Conservation (phyloP, 35 echinoderm and acorn worm species). For the Antedon bifida region DNA sequence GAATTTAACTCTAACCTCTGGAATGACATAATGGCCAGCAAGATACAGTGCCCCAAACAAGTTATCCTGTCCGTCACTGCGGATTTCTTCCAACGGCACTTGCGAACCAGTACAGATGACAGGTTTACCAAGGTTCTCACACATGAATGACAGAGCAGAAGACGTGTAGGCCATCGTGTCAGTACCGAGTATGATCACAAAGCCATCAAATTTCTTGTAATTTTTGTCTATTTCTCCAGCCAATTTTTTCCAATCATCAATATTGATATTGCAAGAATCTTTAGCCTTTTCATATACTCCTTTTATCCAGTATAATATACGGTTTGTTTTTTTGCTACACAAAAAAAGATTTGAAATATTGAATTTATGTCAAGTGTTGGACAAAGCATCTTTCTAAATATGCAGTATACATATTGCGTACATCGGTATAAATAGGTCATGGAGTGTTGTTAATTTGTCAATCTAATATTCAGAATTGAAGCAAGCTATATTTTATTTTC, state of each 20-base stretch:
- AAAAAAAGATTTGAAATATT: not conserved
- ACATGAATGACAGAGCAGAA: constrained; percentile 82
- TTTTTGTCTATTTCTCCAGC: constrained; percentile 47
- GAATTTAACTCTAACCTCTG: constrained; percentile 54
- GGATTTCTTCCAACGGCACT: constrained; percentile 57
- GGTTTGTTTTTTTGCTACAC: not conserved
- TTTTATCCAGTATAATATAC: constrained; percentile 34
- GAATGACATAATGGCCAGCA: constrained; percentile 64
- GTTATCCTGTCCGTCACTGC: constrained; percentile 84
- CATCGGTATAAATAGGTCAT: too few relatives aligned
- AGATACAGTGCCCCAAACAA: constrained; percentile 76
- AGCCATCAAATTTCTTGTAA: constrained; percentile 71
- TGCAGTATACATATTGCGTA: too few relatives aligned
- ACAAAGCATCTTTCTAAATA: too few relatives aligned
- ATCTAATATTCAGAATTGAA: too few relatives aligned
- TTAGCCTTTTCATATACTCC: constrained; percentile 44
- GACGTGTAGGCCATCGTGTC: constrained; percentile 95
- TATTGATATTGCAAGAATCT: constrained; percentile 73
- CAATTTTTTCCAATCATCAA: constrained; percentile 65
- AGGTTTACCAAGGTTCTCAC: constrained; percentile 93
- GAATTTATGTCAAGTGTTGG: too few relatives aligned
- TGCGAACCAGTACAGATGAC: constrained; percentile 85
- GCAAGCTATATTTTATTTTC: too few relatives aligned
- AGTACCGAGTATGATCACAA: constrained; percentile 89
- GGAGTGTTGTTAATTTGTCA: too few relatives aligned